Conservation (phyloP, 1,140 invertebrate species). For the Drosophila malerkotliana region DNA sequence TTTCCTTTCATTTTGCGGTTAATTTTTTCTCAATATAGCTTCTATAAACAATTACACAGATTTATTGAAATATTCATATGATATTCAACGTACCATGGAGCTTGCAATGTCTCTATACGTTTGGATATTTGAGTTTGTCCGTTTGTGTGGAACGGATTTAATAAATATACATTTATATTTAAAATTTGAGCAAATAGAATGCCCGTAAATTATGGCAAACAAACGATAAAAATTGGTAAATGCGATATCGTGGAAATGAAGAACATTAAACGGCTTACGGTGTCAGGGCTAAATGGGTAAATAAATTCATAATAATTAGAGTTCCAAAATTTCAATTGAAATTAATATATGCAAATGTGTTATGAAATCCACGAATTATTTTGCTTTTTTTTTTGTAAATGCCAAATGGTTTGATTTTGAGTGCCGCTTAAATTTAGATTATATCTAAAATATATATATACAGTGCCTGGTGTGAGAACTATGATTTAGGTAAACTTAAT, state of each 20-base stretch:
- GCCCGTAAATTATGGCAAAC: constrained; percentile 63
- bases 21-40: constrained; percentile 39
- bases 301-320: constrained; percentile 45
- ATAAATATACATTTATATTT: constrained; percentile 38
- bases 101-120: constrained; percentile 23
- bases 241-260: constrained; percentile 11
- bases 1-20: constrained; percentile 28
- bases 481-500: constrained; percentile 30
- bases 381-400: neutral
- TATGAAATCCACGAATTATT: constrained; percentile 24
- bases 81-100: constrained; percentile 34
- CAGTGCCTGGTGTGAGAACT: constrained; percentile 41
- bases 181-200: constrained; percentile 53
- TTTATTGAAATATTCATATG: constrained; percentile 60
- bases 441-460: constrained; percentile 53
- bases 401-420: constrained; percentile 17
- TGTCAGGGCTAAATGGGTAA: constrained; percentile 26
- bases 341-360: constrained; percentile 41
- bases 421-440: constrained; percentile 42
- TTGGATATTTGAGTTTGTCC: constrained; percentile 10
- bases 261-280: constrained; percentile 53
- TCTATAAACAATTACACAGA: constrained; percentile 60
- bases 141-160: constrained; percentile 19
- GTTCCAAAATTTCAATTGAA: constrained; percentile 19
- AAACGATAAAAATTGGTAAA: constrained; percentile 31